Percentiles rank a stretch among this genome's conserved stretches.
These are phyloP conservation scores for Lepidurus apus DNA, from an alignment of 1,140 invertebrate genomes.

Conservation along the genomic window DNA sequence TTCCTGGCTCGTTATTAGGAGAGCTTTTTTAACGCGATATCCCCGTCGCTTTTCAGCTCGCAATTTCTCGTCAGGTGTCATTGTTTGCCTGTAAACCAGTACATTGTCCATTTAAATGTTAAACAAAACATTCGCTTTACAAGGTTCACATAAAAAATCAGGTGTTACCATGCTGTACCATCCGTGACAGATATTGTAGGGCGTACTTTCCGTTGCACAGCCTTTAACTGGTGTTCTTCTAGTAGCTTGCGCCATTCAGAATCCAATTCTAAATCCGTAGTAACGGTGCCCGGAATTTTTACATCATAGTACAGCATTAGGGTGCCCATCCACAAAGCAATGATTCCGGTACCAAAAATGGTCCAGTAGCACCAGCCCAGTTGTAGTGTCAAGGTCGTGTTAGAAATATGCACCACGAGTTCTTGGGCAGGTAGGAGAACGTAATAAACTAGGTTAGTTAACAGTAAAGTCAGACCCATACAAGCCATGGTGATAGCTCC, in stretches of 20 bases:
- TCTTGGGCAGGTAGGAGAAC: not conserved
- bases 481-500: constrained; percentile 27
- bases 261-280: constrained; percentile 31
- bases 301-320: constrained; percentile 25
- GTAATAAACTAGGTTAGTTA: constrained; percentile 30
- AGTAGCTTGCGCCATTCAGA: not conserved
- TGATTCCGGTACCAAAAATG: constrained; percentile 24
- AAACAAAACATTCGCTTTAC: not conserved
- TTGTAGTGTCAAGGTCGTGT: not conserved
- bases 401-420: constrained; percentile 30
- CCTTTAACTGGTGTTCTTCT: not conserved
- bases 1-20: not conserved
- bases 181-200: constrained; percentile 28
- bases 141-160: not conserved
- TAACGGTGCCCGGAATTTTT: not conserved
- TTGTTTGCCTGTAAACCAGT: not conserved
- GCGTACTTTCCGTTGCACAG: constrained; percentile 3
- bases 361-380: constrained; percentile 33
- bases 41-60: not conserved
- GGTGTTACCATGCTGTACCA: constrained; percentile 19
- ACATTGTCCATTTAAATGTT: not conserved
- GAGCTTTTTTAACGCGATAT: not conserved
- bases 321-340: constrained; percentile 10
- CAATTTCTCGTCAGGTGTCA: constrained; percentile 20
- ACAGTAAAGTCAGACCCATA: constrained; percentile 20